Evolutionary conservation across 2,888 invertebrate species (phyloP).

Genomic region (Meandrusa payeni): DNA sequence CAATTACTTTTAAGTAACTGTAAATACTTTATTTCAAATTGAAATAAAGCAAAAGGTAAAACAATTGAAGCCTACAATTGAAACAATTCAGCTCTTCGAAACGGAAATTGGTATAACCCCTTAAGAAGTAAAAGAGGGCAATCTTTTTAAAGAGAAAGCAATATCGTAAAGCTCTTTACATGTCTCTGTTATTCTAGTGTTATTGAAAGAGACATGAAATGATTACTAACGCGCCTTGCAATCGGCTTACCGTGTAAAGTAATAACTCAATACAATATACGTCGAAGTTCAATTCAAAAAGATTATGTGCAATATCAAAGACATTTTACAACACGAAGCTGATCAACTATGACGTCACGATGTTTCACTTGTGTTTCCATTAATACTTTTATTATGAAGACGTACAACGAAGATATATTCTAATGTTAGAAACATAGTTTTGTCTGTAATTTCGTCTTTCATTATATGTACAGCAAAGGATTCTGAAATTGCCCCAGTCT

Average conservation of each 20-base stretch:
- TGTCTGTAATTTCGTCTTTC: too few species aligned
- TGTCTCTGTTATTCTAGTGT: neutral
- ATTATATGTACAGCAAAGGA: too few species aligned
- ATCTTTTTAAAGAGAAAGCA: constrained; percentile 3
- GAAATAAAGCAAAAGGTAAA: too few species aligned
- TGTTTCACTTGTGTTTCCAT: too few species aligned
- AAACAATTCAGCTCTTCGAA: neutral
- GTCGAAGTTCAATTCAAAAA: constrained; percentile 4
- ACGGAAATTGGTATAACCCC: constrained; percentile 3
- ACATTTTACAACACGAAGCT: neutral
- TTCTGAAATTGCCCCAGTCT: too few species aligned
- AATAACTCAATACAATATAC: neutral
- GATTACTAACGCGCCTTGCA: constrained; percentile 3
- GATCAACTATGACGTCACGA: neutral
- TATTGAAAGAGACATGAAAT: constrained; percentile 15
- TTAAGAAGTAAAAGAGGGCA: neutral
- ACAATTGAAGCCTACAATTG: too few species aligned
- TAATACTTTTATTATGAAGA: too few species aligned
- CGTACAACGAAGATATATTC: too few species aligned
- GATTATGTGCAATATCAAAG: constrained; percentile 4
- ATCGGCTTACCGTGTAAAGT: constrained; percentile 9
- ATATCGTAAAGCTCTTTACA: constrained; percentile 1
- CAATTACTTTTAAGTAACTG: too few species aligned
- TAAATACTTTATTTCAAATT: too few species aligned
- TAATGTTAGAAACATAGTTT: too few species aligned